Evolutionary conservation across 2,797 vertebrate genomes (phyloP).

Genomic region (Perodicticus potto): DNA sequence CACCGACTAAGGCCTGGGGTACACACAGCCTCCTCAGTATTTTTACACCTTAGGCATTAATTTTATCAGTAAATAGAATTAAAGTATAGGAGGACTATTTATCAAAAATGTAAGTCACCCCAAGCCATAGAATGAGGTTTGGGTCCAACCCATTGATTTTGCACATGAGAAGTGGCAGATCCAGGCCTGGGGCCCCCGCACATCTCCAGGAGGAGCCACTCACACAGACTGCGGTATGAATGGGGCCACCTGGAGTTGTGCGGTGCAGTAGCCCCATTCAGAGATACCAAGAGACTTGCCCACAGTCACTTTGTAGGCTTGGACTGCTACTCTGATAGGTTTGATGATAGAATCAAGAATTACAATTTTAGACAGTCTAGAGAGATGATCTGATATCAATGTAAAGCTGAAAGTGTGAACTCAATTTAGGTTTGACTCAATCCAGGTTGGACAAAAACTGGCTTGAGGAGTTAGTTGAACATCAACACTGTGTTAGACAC

Average conservation of each 20-base stretch:
- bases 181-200: not conserved
- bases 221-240: not conserved
- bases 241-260: not conserved
- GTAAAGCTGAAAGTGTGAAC: slow-evolving; percentile 46
- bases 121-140: slow-evolving; percentile 27
- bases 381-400: not conserved
- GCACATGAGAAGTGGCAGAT: not conserved
- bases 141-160: not conserved
- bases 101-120: slow-evolving; percentile 9
- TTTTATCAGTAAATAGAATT: slow-evolving; percentile 27
- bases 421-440: slow-evolving; percentile 24
- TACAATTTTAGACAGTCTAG: not conserved
- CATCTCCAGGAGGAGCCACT: not conserved
- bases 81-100: slow-evolving; percentile 40
- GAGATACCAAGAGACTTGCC: not conserved
- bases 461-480: not conserved
- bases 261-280: not conserved
- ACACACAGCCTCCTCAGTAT: not conserved
- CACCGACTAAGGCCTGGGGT: not conserved
- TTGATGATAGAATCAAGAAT: slow-evolving; percentile 53
- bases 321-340: not conserved
- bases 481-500: not conserved
- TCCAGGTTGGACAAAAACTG: not conserved
- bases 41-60: slow-evolving; percentile 37
- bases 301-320: not conserved